Evolutionary conservation across 2,797 vertebrate species (phyloP), one percentile per base, ranked within the genome.

Genomic region (Champsocephalus esox): DNA sequence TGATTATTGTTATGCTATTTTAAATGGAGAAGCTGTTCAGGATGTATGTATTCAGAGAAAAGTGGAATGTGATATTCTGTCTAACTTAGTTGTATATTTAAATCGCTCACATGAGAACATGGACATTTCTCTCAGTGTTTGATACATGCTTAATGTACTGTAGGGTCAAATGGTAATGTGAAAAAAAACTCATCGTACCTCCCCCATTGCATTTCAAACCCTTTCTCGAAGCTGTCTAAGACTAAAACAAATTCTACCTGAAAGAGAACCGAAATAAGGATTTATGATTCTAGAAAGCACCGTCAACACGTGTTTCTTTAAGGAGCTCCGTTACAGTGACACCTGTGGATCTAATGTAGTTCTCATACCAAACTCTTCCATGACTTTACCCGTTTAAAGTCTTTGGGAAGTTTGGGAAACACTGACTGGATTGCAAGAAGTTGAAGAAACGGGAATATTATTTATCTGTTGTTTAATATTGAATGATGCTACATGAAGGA

Each of bases 11-110:
- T 92, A 90, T 83, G 75, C 87, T 88, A 87, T 92, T 93, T 93
- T 90, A 88, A 92, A 91, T 79, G 77, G 82, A 88, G 92, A 90
- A 71, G 76, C 82, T 70, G 88, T 88, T 81, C 88, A 85, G 86
- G 90, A 89, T 89, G 89, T 93, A 91, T 81, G 91, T 90, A 88
- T 90, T 92, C 80, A 83, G 70, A 88, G 79, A 84, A 83, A 83
- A 85, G 86, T 65, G 45, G 86, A 67, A 52, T 82, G 81, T 72
- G 73, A 84, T 91, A 78, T 89, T 93, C 89, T 88, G 87, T 86
- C 74, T 81, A 66, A 85, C 82, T 87, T 90, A 84, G 91, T 89
- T 94, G 92, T 95, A 91, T 92, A 92, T 94, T 90, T 94, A 90
- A 93, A 84, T 90, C 12, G 70, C 68, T 89, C 70, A 78, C 83